Base-by-base conservation (phyloP, 2,888 invertebrate genomes). In the Phoronis australis region DNA sequence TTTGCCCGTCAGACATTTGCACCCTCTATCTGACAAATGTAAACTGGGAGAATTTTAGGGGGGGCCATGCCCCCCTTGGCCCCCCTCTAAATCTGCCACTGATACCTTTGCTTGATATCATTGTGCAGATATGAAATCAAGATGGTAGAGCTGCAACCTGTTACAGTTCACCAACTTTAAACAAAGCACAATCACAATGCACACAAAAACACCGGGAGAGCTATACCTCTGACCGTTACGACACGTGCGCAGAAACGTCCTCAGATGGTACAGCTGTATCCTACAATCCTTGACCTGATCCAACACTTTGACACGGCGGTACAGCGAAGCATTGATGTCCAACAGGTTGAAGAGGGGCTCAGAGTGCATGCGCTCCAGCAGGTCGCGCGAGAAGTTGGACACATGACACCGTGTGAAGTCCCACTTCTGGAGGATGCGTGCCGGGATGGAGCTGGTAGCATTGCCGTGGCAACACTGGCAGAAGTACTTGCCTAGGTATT, bases 401-500 rank as follows among this genome's bases (percentile, higher is more conserved):
- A 91, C 90, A n/a, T 84, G 83, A 78, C 86, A 88, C 67, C 85
- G 86, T 51, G 73, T 81, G 71, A 76, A 81, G 60, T 79, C 79
- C 80, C 81, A 81, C 45, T 75, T 73, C 51, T 72, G 68, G 21
- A 82, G 64, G 42, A 81, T 76, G 23, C 75, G 66, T 2, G 77
- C 79, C 15, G 82, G 82, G 65, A 90, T 87, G 55, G 85, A 77
- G 3, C 86, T 82, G 50, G 85, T 81, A 69, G 87, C 84, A 75
- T 88, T 87, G 23, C 84, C 84, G 75, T 91, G 90, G 71, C 91
- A 91, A 41, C 87, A 87, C 12, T 88, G 87, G 68, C 91, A 91
- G 77, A 90, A 88, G 76, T 87, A 88, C 66, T 88, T 83, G 9
- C 90, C 89, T 53, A 88, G 78, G 77, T 91, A 91, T 64, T 87